Evolutionary conservation across 1,140 invertebrate species (phyloP).

Genomic region (Scaptomyza pallida): DNA sequence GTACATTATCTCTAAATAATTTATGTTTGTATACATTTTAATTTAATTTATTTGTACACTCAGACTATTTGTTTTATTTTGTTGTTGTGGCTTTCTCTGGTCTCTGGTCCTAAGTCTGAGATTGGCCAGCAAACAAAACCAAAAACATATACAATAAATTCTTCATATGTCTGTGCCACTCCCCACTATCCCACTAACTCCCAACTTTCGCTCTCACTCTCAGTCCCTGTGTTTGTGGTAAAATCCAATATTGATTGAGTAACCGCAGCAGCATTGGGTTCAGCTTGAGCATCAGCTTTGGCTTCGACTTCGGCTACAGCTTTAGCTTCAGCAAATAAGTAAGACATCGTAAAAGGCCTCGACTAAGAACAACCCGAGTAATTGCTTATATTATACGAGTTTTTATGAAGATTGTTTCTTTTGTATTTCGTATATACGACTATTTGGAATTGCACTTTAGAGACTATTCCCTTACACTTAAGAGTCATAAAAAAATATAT

Average conservation of each 20-base stretch:
- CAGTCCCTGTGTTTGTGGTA: constrained; percentile 27
- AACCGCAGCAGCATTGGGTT: constrained; percentile 64
- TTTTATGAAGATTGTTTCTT: constrained; percentile 69
- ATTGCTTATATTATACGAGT: constrained; percentile 68
- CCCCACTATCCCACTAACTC: background rate
- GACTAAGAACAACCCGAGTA: constrained; percentile 31
- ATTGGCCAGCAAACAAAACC: constrained; percentile 58
- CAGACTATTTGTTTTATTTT: constrained; percentile 64
- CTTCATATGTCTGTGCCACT: constrained; percentile 18
- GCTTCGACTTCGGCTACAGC: constrained; percentile 44
- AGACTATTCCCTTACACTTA: constrained; percentile 42
- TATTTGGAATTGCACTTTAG: constrained; percentile 59
- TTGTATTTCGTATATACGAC: constrained; percentile 21
- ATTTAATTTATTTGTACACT: constrained; percentile 76
- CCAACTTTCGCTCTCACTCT: background rate
- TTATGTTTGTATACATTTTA: constrained; percentile 82
- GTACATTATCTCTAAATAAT: constrained; percentile 82
- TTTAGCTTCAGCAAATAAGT: constrained; percentile 58
- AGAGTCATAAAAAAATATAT: constrained; percentile 54
- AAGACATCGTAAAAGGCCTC: constrained; percentile 64
- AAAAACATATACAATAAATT: constrained; percentile 40
- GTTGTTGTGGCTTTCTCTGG: constrained; percentile 11
- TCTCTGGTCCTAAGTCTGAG: constrained; percentile 16
- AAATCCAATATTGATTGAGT: constrained; percentile 76
- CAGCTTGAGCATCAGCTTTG: background rate